phyloP scores from a whole-genome alignment of 2,888 invertebrate species.

The Allophyes oxyacanthae region DNA sequence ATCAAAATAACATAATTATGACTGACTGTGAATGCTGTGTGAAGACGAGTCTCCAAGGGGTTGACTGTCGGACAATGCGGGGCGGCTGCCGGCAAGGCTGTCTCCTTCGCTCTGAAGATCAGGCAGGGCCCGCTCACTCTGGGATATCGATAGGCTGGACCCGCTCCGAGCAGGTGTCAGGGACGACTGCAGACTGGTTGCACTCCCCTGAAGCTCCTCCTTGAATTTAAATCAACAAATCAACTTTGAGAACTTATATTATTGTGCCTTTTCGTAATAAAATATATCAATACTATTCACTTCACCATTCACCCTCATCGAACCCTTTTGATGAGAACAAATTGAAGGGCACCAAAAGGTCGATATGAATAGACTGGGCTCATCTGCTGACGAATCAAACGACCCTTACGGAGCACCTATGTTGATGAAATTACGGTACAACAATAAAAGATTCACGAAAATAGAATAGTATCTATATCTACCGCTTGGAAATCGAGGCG shows the following conservation, averaged over 20 bases:
- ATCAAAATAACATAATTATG: not conserved
- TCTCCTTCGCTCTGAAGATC: constrained; percentile 56
- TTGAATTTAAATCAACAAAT: constrained; percentile 26
- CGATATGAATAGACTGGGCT: constrained; percentile 9
- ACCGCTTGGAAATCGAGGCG: not conserved
- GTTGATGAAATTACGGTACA: constrained; percentile 15
- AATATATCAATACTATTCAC: not conserved
- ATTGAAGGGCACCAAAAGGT: constrained; percentile 19
- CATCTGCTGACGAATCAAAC: constrained; percentile 22
- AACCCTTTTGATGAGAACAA: constrained; percentile 11
- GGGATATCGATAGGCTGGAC: constrained; percentile 69
- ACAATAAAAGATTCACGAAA: constrained; percentile 10
- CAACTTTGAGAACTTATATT: not conserved
- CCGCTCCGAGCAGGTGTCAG: constrained; percentile 66
- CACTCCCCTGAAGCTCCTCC: constrained; percentile 66
- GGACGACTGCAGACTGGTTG: constrained; percentile 67
- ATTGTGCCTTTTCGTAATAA: not conserved
- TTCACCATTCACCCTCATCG: not conserved
- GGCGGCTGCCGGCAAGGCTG: constrained; percentile 68
- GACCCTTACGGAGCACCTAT: constrained; percentile 7
- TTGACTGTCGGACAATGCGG: constrained; percentile 65
- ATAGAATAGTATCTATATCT: not conserved
- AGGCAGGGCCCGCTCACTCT: constrained; percentile 58
- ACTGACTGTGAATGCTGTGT: constrained; percentile 75
- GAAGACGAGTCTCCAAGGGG: constrained; percentile 64